These are phyloP conservation scores for Lates japonicus DNA, from an alignment of 2,797 vertebrate species.

Conservation along the genomic window DNA sequence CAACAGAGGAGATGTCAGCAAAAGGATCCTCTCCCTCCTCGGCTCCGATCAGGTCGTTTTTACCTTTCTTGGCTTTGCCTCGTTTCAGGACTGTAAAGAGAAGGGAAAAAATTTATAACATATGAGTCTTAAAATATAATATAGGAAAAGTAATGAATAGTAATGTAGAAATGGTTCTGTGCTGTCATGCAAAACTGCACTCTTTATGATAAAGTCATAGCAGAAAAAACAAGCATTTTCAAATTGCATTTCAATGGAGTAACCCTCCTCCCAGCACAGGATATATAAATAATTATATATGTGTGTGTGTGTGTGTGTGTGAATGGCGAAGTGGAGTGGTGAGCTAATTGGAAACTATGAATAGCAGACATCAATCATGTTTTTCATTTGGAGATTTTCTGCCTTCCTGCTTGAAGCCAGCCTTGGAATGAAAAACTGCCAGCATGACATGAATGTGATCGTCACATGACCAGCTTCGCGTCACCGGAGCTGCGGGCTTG, in stretches of 20 bases:
- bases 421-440: slow-evolving; percentile 59
- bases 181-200: background rate
- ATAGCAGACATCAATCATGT: slow-evolving; percentile 61
- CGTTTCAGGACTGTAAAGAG: slow-evolving; percentile 91
- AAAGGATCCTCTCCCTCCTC: slow-evolving; percentile 97
- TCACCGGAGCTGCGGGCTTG: background rate
- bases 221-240: slow-evolving; percentile 1
- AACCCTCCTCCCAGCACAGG: background rate
- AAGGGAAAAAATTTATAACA: background rate
- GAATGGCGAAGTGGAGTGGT: background rate
- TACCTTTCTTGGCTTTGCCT: slow-evolving; percentile 92
- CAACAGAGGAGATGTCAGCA: slow-evolving; percentile 93
- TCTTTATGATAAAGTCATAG: background rate
- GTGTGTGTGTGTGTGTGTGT: background rate
- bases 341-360: slow-evolving; percentile 66
- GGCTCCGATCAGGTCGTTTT: slow-evolving; percentile 93
- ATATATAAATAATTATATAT: background rate
- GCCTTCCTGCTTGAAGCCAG: slow-evolving; percentile 56
- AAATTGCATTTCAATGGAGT: slow-evolving; percentile 7
- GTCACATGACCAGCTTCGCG: slow-evolving; percentile 35
- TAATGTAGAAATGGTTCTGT: background rate
- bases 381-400: slow-evolving; percentile 64
- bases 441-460: slow-evolving; percentile 40
- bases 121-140: background rate
- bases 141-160: background rate